Base-by-base conservation (phyloP, 1,140 invertebrate species). In the Amphibalanus amphitrite region DNA sequence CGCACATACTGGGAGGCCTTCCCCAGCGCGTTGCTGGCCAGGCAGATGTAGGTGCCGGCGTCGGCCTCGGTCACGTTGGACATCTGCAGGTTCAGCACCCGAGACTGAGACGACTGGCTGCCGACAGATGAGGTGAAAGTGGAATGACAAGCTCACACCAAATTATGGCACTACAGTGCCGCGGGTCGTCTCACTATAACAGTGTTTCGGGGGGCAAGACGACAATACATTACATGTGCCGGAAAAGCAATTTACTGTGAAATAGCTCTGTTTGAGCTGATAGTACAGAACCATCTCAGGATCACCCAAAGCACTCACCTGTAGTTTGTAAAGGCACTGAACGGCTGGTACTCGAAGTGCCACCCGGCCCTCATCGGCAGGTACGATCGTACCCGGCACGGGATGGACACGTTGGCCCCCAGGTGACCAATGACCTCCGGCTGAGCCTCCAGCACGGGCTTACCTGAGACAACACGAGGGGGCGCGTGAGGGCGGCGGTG, bases 21-120 rank as follows among this genome's bases (percentile, higher is more conserved):
- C 13, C 70, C 72, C 25, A 70, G 70, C 15, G 72, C 67, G 69
- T 86, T 86, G 68, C 80, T 82, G 28, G 84, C 84, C n/a, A 79
- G 78, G 73, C 85, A 86, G n/a, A 79, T 82, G 76, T 87, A 87
- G 3, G 78, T 79, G 0, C 85, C 85, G 26, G 81, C 79, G 78
- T 86, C 82, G 15, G 78, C 77, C 25, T 75, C 74, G 4, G 80
- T 82, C 13, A 86, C 83, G 71, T 84, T 67, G 33, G 71, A 26
- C 69, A 73, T 69, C 38, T 73, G 28, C 69, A 74, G 30, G 47
- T 59, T 13, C 47, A 59, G 47, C 47, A 59, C 13, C 10, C 47
- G 47, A 23, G 47, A 59, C 47, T 23, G 47, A 20, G 47, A 59
- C 1, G 47, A 59, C 47, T 59, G 47, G 23, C 47, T 59, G 17